These are phyloP conservation scores for Geophilus truncorum DNA, from an alignment of 2,888 invertebrate species.

Conservation along the genomic window DNA sequence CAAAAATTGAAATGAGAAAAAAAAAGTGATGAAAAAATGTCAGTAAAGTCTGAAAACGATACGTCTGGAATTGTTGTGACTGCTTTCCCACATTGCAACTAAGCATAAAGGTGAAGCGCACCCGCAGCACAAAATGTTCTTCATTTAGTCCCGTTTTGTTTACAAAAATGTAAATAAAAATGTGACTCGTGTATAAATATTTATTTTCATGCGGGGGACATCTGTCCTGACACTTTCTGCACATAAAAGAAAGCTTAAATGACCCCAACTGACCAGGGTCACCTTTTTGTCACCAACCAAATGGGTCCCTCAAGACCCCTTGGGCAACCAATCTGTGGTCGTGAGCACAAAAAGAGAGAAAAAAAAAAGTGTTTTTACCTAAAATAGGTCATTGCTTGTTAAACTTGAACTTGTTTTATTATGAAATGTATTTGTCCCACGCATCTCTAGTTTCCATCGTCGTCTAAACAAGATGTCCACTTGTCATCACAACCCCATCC, in stretches of 20 bases:
- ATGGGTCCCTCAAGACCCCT: background rate
- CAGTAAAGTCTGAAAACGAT: background rate
- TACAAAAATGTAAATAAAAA: too few species aligned
- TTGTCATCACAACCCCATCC: conserved; percentile 21
- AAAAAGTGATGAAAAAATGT: background rate
- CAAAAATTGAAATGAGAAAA: background rate
- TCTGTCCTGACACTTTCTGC: background rate
- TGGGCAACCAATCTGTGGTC: background rate
- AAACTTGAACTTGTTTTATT: background rate
- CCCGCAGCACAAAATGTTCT: too few species aligned
- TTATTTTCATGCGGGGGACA: background rate
- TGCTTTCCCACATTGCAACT: background rate
- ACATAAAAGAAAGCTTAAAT: background rate
- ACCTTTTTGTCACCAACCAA: conserved; percentile 41
- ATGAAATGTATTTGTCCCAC: background rate
- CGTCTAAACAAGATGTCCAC: conserved; percentile 12
- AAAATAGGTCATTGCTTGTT: background rate
- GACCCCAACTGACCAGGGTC: conserved; percentile 40
- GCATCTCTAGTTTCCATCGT: background rate
- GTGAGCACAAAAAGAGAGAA: background rate
- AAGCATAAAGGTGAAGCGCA: background rate
- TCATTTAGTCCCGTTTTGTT: too few species aligned
- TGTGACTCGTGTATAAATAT: background rate
- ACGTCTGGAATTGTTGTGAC: background rate
- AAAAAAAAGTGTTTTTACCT: background rate